Conservation (phyloP, 2,797 vertebrate genomes). For the Sebastes kiyomatsui region DNA sequence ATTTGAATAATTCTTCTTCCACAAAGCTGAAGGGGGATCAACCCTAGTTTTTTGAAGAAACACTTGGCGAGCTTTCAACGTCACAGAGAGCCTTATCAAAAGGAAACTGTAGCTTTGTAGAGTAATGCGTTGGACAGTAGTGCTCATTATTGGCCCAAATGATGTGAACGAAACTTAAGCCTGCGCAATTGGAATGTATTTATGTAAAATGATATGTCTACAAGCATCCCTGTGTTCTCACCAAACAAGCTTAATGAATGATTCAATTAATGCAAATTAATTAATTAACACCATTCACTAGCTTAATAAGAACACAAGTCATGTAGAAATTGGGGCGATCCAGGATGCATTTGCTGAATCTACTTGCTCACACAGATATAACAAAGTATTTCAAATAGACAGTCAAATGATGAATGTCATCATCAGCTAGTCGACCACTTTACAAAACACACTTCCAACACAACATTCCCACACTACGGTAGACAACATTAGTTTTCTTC, state of each 20-base stretch:
- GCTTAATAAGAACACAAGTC: background rate
- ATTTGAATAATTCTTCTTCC: background rate
- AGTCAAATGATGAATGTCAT: conserved; percentile 1
- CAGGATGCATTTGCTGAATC: background rate
- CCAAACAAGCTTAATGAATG: background rate
- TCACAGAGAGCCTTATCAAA: background rate
- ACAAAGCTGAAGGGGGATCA: background rate
- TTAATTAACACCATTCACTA: background rate
- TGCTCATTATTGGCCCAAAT: background rate
- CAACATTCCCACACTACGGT: conserved; percentile 10
- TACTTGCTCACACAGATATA: background rate
- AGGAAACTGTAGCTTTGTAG: background rate
- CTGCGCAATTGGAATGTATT: background rate
- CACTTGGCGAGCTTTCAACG: background rate
- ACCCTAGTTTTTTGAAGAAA: background rate
- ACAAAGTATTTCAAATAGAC: background rate
- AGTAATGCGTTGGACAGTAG: background rate
- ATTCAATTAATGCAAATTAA: background rate
- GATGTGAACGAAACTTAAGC: background rate
- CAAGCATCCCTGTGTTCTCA: background rate
- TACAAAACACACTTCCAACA: conserved; percentile 9
- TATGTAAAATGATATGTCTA: background rate
- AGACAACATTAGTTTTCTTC: conserved; percentile 4
- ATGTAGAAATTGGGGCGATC: background rate
- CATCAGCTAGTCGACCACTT: conserved; percentile 5